Base-by-base conservation (phyloP, 2,888 invertebrate species). In the Leptogaster cylindrica region DNA sequence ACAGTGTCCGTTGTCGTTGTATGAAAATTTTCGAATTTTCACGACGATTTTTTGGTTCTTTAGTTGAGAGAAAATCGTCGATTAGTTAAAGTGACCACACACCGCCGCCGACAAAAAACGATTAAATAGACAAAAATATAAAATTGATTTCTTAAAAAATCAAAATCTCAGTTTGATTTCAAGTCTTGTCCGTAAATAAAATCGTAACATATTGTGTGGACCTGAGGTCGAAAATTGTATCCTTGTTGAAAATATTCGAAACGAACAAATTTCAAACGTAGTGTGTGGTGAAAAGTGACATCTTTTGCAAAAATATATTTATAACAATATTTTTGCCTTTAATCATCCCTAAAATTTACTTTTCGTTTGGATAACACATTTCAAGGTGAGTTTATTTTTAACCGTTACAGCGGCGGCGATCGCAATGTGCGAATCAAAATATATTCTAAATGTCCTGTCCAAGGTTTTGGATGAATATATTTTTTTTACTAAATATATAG, bases 321-420 rank as follows among this genome's bases (percentile, higher is more conserved):
- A 36, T 46, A 25, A 46, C n/a, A 58, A 63, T 52, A 52, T 63
- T 44, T 66, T 68, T 23, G 48, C 61, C 46, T 51, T 67, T 50
- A 20, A 50, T 51, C 39, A 36, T 23, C 28, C 39, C 20, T 23
- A 55, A 27, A 58, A 14, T 66, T 66, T 50, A 48, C 39, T 63
- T 61, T 58, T 33, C 55, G 44, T 64, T 65, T 67, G 68, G 68
- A 76, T 74, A 75, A 77, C 79, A 77, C 76, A 78, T 80, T 80
- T 80, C 80, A 80, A 80, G 80, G 80, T 80, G 80, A 80, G 79
- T 79, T 76, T 80, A 80, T 79, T 79, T 80, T 77, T 80, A 80
- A 79, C 46, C 31, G 48, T 31, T 33, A 18, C 16, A 18, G 64
- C 27, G 64, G 48, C 46, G 23, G 48, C 31, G 25, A 48, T 48